Percentiles rank a stretch among this genome's conserved stretches.
phyloP scores from a whole-genome alignment of 2,888 invertebrate genomes.

The Drosophila koepferae region DNA sequence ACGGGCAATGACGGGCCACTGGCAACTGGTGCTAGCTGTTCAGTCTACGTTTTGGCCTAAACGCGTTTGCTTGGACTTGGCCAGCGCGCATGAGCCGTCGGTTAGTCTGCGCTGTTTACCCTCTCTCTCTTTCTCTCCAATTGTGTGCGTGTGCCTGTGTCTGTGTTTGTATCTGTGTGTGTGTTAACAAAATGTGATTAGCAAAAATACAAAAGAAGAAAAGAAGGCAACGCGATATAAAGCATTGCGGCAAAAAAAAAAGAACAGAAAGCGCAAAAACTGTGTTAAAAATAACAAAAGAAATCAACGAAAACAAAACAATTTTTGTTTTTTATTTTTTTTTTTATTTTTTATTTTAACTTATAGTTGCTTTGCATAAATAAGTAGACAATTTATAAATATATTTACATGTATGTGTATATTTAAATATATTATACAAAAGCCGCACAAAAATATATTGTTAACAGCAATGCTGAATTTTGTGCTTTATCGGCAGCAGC shows the following conservation, averaged over 20 bases:
- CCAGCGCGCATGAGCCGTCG: conserved; percentile 70
- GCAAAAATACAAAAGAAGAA: conserved; percentile 79
- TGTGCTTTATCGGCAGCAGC: conserved; percentile 74
- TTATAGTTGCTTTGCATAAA: conserved; percentile 25
- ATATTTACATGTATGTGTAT: neutral
- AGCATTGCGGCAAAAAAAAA: conserved; percentile 69
- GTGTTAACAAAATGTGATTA: conserved; percentile 81
- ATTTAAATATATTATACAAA: conserved; percentile 22
- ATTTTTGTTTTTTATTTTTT: conserved; percentile 11
- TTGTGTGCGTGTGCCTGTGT: conserved; percentile 22
- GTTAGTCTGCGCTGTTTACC: conserved; percentile 49
- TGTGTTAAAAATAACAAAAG: conserved; percentile 47
- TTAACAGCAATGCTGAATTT: conserved; percentile 62
- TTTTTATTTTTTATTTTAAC: conserved; percentile 12
- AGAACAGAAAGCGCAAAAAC: conserved; percentile 53
- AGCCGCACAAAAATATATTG: conserved; percentile 41
- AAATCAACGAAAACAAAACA: conserved; percentile 26
- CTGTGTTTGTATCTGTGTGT: conserved; percentile 34
- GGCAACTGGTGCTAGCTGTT: conserved; percentile 45
- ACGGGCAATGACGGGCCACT: conserved; percentile 12
- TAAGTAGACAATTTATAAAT: neutral
- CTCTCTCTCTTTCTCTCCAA: conserved; percentile 23
- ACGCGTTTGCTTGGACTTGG: conserved; percentile 76
- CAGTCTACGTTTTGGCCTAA: conserved; percentile 83
- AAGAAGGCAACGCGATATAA: conserved; percentile 55